phyloP scores from a whole-genome alignment of 2,113 vertebrate species.

The Rhineura floridana region DNA sequence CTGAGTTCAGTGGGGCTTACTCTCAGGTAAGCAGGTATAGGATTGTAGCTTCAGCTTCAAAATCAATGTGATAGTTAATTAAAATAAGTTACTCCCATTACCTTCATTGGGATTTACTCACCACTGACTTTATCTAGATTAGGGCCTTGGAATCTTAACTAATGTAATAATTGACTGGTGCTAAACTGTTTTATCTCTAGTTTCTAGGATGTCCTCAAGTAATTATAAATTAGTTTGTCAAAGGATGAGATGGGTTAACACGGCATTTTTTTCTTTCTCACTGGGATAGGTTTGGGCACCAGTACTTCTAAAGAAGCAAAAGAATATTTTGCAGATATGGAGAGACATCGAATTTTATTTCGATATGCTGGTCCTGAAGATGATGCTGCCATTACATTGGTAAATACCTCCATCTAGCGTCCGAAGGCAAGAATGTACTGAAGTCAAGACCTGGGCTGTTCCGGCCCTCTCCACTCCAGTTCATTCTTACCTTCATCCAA shows the following conservation, averaged over 20 bases:
- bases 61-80: neutral
- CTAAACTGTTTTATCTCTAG: neutral
- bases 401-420: constrained; percentile 72
- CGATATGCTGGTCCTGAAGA: constrained; percentile 93
- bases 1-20: no score
- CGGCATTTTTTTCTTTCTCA: constrained; percentile 17
- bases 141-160: neutral
- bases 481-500: no score
- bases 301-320: constrained; percentile 99
- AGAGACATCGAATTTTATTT: constrained; percentile 93
- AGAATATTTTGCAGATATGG: constrained; percentile 98
- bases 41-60: neutral
- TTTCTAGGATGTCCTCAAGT: neutral
- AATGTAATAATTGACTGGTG: neutral
- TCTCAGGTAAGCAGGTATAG: no score
- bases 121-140: neutral
- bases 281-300: constrained; percentile 90
- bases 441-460: no score
- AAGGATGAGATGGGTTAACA: neutral
- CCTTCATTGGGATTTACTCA: neutral
- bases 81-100: neutral
- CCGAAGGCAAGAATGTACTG: no score
- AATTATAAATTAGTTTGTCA: neutral
- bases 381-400: constrained; percentile 96
- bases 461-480: no score